Base-by-base conservation (phyloP, 1,140 invertebrate genomes). In the Tenebrio molitor region DNA sequence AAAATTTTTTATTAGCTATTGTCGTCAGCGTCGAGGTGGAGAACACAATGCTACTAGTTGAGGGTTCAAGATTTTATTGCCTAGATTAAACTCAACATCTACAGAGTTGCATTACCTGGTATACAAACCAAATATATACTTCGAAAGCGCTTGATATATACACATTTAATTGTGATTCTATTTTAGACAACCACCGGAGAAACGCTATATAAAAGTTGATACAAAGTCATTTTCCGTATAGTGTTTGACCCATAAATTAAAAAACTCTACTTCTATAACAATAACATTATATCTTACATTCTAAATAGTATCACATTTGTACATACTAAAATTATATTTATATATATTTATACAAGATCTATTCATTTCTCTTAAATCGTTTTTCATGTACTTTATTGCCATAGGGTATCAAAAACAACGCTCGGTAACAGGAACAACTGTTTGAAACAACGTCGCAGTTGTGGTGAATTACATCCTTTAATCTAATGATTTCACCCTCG, bases 221-320 rank as follows among this genome's bases (percentile, higher is more conserved):
- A 21, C 3, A 53, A 53, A 53, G 46, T 53, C 25, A 12, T 8
- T 53, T 44, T 58, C 23, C 3, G 50, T 58, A 46, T 58, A 58
- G 50, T 58, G n/a, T 58, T 58, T 58, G n/a, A 34, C 23, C 23
- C 50, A 58, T 33, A 58, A 58, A 58, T 58, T 58, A 58, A 58
- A 53, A 58, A 58, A 58, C 7, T 58, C 21, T 29, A 25, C 12
- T 10, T n/a, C 46, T 53, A 53, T 58, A 58, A 58, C 50, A 58
- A 29, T 58, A 58, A 58, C 50, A 58, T 58, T 21, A 12, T 19
- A 53, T 15, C 50, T 58, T 58, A 58, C 4, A 3, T 29, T 16
- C 50, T 58, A 58, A 66, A 42, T 65, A 66, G 36, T 66, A 66
- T 66, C 64, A 66, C 64, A 66, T 42, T 66, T 66, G 64, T 66